phyloP scores from a whole-genome alignment of 2,888 invertebrate genomes.

The Odontomyia ornata region DNA sequence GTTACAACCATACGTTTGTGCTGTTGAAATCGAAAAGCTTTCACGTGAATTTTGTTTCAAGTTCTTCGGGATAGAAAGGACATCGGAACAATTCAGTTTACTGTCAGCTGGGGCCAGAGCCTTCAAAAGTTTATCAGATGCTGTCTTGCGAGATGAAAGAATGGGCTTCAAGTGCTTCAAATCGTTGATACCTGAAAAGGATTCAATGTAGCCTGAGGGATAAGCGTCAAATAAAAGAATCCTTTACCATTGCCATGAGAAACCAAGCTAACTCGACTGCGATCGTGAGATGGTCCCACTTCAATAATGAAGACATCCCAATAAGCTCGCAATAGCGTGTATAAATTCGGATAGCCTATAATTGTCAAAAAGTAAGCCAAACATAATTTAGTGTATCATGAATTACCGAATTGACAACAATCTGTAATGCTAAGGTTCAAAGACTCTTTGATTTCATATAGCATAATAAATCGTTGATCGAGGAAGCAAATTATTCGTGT shows the following conservation, averaged over 20 bases:
- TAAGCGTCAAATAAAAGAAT: background rate
- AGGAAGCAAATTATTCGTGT: conserved; percentile 58
- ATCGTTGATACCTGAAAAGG: conserved; percentile 51
- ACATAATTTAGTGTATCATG: background rate
- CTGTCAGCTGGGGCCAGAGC: conserved; percentile 9
- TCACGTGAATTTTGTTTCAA: conserved; percentile 51
- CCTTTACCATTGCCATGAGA: conserved; percentile 57
- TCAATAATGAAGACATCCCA: conserved; percentile 60
- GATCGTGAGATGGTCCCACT: conserved; percentile 57
- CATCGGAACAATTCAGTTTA: conserved; percentile 25
- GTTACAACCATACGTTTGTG: conserved; percentile 54
- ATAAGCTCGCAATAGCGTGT: conserved; percentile 58
- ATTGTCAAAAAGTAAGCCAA: background rate
- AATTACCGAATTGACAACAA: conserved; percentile 59
- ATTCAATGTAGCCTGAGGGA: background rate
- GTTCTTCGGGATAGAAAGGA: background rate
- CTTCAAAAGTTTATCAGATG: conserved; percentile 20
- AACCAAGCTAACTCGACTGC: conserved; percentile 58
- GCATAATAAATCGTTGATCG: conserved; percentile 56
- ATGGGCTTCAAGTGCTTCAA: conserved; percentile 47
- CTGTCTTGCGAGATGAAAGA: background rate
- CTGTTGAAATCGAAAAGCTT: conserved; percentile 49
- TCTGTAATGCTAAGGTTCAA: conserved; percentile 57
- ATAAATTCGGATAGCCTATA: conserved; percentile 60
- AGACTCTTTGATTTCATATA: conserved; percentile 59